Base-by-base conservation (phyloP, 2,113 vertebrate genomes). In the Cacatua alba region DNA sequence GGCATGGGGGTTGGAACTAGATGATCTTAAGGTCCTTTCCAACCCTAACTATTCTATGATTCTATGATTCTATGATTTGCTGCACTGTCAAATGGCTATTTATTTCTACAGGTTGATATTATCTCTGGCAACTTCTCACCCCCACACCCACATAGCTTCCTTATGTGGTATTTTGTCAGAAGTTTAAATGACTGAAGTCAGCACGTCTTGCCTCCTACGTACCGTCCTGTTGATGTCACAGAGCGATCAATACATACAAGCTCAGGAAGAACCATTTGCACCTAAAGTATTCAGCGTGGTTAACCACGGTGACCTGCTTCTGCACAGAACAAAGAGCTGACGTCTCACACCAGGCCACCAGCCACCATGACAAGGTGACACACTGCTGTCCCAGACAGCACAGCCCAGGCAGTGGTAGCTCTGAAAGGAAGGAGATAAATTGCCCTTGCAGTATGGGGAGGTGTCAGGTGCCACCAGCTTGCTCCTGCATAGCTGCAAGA, bases 291-390 rank as follows among this genome's bases (percentile, higher is more conserved):
- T 57, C 64, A 77, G 72, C 17, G 15, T 65, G 92, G 95, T 96
- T 96, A 96, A 95, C 94, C 96, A 93, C 71, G 8, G 63, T 85
- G 90, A 89, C 87, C 82, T 87, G 90, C 53, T 97, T 85, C 94
- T 95, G 70, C 69, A 72, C 46, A 82, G 63, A 95, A 93, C 82
- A 84, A 91, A 85, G 80, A 86, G 35, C 80, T 17, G 2, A 48
- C 0, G 5, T 82, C 87, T 96, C 91, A 92, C 72, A 92, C 37
- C 67, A 79, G 71, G 39, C 37, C 68, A 92, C 48, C 53, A 82
- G 57, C 62, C 75, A 68, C 74, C 70, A n/a, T 0, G 0, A 52
- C 51, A 59, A 55, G 69, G 67, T 59, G 68, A 64, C 46, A 94
- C 6, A 1, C 37, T 63, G 41, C 35, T 8, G 8, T 25, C 44